Percentiles rank a stretch among this genome's conserved stretches.
phyloP scores from a whole-genome alignment of 2,888 invertebrate species.

The Drosophila nigricruria region DNA sequence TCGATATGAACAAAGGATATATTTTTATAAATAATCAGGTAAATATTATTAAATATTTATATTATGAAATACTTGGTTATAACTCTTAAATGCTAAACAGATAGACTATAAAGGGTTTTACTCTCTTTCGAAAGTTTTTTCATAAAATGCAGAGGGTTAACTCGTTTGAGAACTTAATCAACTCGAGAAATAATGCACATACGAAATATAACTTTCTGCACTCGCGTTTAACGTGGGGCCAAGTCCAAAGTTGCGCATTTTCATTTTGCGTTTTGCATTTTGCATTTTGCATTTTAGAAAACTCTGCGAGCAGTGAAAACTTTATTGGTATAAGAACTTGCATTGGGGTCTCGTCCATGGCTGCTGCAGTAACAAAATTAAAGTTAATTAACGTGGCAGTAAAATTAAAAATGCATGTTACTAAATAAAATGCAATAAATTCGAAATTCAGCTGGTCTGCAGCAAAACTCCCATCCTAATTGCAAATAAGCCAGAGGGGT shows the following conservation, averaged over 20 bases:
- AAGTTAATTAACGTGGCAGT: conserved; percentile 63
- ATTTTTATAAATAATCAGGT: background rate
- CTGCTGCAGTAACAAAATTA: conserved; percentile 55
- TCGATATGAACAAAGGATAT: background rate
- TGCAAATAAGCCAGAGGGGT: conserved; percentile 36
- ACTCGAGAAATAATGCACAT: conserved; percentile 29
- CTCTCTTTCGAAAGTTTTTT: conserved; percentile 35
- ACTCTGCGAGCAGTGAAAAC: conserved; percentile 30
- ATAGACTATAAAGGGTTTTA: conserved; percentile 1
- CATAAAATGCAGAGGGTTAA: conserved; percentile 31
- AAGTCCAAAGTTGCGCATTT: conserved; percentile 16
- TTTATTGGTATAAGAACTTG: conserved; percentile 39
- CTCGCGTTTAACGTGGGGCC: conserved; percentile 21
- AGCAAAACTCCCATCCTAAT: conserved; percentile 33
- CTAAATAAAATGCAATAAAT: conserved; percentile 67
- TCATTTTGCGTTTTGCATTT: conserved; percentile 35
- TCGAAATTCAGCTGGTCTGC: conserved; percentile 40
- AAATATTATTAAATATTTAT: background rate
- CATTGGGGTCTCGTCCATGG: conserved; percentile 15
- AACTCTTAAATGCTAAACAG: conserved; percentile 2
- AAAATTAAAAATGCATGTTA: conserved; percentile 64
- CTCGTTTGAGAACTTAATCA: conserved; percentile 50
- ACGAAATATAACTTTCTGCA: conserved; percentile 22
- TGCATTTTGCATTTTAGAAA: conserved; percentile 29
- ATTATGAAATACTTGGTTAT: background rate